Base-by-base conservation (phyloP, 1,140 invertebrate species). In the Polypedilum vanderplanki region DNA sequence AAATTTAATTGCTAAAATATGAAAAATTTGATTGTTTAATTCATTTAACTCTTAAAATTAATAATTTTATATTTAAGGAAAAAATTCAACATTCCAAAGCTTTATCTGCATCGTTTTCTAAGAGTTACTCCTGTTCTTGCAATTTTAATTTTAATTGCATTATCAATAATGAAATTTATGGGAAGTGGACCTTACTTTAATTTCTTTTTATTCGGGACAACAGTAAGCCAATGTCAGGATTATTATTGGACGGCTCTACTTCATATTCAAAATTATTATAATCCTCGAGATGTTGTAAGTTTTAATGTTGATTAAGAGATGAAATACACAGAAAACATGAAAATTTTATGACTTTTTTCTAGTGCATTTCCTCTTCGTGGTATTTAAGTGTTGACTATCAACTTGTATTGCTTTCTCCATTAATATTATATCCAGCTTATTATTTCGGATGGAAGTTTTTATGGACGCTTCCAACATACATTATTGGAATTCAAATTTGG, bases 291-390 rank as follows among this genome's bases (percentile, higher is more conserved):
- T 18, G 73, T 57, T 2, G 75, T 75, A 46, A 22, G 75, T 75
- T 2, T n/a, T n/a, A n/a, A n/a, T n/a, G n/a, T n/a, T n/a, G 40
- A 40, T n/a, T 46, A 9, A 17, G 5, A 1, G 5, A 7, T 67
- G 40, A 41, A 41, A 41, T 41, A 7, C 5, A 41, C 40, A n/a
- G 40, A 41, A 4, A 41, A 41, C 40, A 41, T 41, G 4, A 10
- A 41, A 4, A 41, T 41, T 41, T 41, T 7, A 41, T 41, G 4
- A 10, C 10, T 4, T 41, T 41, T 41, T 84, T 84, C 7, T 79
- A 88, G 87, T 88, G 87, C 76, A 79, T 88, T 73, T 80, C 81
- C 40, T 85, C 87, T 75, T 80, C 86, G 0, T 88, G 87, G 87
- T 88, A 87, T 75, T 76, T 88, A 7, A 80, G 85, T 0, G 84